Percentiles rank a stretch among this genome's conserved stretches.
Evolutionary conservation across 2,113 vertebrate species (phyloP).

Genomic region (Chaetodon auriga): DNA sequence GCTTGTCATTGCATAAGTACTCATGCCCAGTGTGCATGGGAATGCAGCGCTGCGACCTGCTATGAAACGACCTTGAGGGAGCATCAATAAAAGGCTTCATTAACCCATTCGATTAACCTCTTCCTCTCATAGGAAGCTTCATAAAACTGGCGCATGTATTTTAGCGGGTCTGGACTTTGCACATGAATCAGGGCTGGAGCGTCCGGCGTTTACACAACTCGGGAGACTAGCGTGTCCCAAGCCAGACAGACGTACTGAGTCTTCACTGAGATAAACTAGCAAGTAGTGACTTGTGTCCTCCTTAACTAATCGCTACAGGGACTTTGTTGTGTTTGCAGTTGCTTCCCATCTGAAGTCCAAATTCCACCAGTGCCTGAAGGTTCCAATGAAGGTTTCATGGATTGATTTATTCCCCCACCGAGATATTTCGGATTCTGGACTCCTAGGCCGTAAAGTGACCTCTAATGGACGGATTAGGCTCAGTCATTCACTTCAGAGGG

Average conservation of each 20-base stretch:
- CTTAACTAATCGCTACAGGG: constrained; percentile 5
- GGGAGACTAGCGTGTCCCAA: not conserved
- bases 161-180: constrained; percentile 1
- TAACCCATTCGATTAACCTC: constrained; percentile 78
- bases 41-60: constrained; percentile 24
- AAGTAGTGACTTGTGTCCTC: constrained; percentile 21
- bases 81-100: constrained; percentile 78
- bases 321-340: not conserved
- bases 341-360: not conserved
- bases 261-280: constrained; percentile 3
- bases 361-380: constrained; percentile 26
- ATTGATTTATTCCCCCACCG: constrained; percentile 54
- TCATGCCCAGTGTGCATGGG: constrained; percentile 9
- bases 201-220: constrained; percentile 30
- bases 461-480: constrained; percentile 70
- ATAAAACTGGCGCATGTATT: constrained; percentile 67
- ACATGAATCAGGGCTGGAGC: constrained; percentile 43
- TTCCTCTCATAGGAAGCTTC: constrained; percentile 61
- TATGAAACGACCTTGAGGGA: constrained; percentile 67
- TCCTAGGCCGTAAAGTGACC: constrained; percentile 64
- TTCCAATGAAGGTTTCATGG: constrained; percentile 32
- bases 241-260: constrained; percentile 13
- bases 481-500: constrained; percentile 67
- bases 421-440: constrained; percentile 58
- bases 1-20: constrained; percentile 14